phyloP scores from a whole-genome alignment of 2,113 vertebrate species.

The Oplegnathus fasciatus region DNA sequence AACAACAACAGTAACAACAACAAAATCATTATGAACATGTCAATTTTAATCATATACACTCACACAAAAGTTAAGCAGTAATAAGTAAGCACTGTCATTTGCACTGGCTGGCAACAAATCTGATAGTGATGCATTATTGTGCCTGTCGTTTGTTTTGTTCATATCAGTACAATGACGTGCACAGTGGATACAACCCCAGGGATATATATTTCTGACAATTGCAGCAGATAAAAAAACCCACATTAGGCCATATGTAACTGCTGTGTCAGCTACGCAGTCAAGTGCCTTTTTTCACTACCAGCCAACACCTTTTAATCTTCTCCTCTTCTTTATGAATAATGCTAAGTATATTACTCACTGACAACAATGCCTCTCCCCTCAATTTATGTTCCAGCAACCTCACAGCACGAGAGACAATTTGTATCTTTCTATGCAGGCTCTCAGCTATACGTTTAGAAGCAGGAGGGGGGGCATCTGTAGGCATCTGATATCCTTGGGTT shows the following conservation, averaged over 20 bases:
- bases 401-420: constrained; percentile 81
- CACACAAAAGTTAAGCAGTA: constrained; percentile 39
- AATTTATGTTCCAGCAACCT: constrained; percentile 85
- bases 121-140: constrained; percentile 64
- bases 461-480: constrained; percentile 73
- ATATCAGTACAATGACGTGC: constrained; percentile 79
- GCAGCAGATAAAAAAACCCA: constrained; percentile 76
- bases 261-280: constrained; percentile 72
- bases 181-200: constrained; percentile 67
- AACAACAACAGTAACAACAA: neutral
- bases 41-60: constrained; percentile 25
- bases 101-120: constrained; percentile 46
- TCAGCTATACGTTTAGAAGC: constrained; percentile 71
- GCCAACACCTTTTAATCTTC: constrained; percentile 79
- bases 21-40: neutral
- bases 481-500: constrained; percentile 81
- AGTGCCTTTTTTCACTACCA: constrained; percentile 68
- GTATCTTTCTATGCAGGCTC: constrained; percentile 84
- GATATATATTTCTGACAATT: constrained; percentile 82
- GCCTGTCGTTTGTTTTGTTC: constrained; percentile 80
- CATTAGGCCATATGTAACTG: constrained; percentile 81
- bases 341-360: constrained; percentile 86
- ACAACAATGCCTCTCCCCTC: constrained; percentile 81
- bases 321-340: constrained; percentile 82
- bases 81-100: constrained; percentile 41